Conservation (phyloP, 2,797 vertebrate genomes). For the Rhodeus uyekii region DNA sequence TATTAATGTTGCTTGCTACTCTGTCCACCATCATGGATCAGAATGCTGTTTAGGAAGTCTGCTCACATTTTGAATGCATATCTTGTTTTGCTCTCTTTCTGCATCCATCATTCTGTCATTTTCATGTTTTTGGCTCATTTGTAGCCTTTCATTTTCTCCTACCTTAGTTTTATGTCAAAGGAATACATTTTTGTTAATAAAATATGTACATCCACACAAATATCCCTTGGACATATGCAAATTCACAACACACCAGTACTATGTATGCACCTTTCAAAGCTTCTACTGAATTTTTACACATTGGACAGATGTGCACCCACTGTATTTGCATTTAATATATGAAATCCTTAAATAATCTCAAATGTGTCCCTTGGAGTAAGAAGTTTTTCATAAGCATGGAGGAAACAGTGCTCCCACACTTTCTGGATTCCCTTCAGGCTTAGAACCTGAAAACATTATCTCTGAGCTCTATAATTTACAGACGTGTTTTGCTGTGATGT, state of each 20-base stretch:
- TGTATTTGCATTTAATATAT: constrained; percentile 49
- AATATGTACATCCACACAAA: background rate
- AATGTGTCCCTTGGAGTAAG: constrained; percentile 37
- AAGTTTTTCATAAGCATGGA: constrained; percentile 43
- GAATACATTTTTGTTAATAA: constrained; percentile 26
- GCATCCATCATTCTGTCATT: constrained; percentile 28
- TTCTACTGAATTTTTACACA: constrained; percentile 18
- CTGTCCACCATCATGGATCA: background rate
- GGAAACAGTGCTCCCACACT: constrained; percentile 32
- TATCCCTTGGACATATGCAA: background rate
- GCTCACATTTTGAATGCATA: too few relatives aligned
- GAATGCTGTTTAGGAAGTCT: background rate
- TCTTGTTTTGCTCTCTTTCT: background rate
- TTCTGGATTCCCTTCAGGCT: constrained; percentile 44
- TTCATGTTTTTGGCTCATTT: constrained; percentile 27
- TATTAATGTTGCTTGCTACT: background rate
- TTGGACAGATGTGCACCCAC: constrained; percentile 23
- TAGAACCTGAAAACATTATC: constrained; percentile 61
- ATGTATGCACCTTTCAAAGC: constrained; percentile 12
- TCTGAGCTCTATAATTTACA: constrained; percentile 66
- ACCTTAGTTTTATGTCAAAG: constrained; percentile 23
- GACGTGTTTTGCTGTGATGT: constrained; percentile 48
- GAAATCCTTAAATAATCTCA: constrained; percentile 46
- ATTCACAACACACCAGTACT: background rate
- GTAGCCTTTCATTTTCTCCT: constrained; percentile 30